Conservation (phyloP, 2,113 vertebrate genomes). For the Eidolon helvum region DNA sequence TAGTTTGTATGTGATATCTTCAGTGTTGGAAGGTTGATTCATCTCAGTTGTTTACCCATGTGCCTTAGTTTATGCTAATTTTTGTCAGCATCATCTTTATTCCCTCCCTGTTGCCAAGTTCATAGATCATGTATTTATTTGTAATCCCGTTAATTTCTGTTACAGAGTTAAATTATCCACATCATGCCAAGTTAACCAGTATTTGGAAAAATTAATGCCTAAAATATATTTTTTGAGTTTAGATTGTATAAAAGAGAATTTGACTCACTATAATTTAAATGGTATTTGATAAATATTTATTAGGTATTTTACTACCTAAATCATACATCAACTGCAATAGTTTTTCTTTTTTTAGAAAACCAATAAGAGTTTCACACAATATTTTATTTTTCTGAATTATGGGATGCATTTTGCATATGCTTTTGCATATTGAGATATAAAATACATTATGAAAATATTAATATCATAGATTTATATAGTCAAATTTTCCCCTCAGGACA, state of each 20-base stretch:
- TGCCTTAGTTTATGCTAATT: background rate
- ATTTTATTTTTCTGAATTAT: background rate
- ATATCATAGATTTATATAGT: background rate
- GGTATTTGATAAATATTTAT: background rate
- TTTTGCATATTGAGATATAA: background rate
- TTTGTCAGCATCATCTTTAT: background rate
- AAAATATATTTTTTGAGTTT: background rate
- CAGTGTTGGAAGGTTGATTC: background rate
- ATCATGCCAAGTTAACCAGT: background rate
- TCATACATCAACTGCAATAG: background rate
- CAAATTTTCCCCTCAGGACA: background rate
- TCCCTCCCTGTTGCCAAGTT: background rate
- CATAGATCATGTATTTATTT: background rate
- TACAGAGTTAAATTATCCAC: background rate
- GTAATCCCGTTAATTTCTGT: background rate
- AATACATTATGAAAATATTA: background rate
- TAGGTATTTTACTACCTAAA: background rate
- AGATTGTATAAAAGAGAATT: conserved; percentile 2
- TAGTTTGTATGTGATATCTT: background rate
- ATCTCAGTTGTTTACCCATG: background rate
- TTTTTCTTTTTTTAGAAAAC: background rate
- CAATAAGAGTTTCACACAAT: background rate
- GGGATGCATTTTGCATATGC: background rate
- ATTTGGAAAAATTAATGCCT: background rate
- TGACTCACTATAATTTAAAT: background rate